Evolutionary conservation across 2,113 vertebrate species (phyloP), one percentile per base, ranked within the genome.

Genomic region (Clarias magur): DNA sequence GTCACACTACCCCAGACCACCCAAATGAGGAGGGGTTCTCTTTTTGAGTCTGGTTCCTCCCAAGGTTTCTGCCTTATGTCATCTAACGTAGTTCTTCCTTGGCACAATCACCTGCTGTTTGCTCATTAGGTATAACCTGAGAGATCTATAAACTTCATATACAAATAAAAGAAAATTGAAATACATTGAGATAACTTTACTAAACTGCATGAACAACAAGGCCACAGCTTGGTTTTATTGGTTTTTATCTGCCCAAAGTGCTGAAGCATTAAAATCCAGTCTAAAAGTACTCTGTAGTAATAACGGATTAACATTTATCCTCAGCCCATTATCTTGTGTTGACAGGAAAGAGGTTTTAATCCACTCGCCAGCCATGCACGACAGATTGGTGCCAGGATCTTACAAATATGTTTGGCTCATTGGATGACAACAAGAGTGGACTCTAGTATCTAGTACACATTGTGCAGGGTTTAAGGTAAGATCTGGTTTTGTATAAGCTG

Each of bases 291-390:
- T 80, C 27, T 12, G 73, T 75, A 88, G 86, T 92, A 88, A 90
- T 86, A 87, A 27, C 48, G 72, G 88, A 91, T 91, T 91, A 91
- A 75, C 63, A 48, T 88, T 78, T 82, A 84, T 89, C 85, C 83
- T 87, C 34, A 84, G 65, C 76, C 76, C 48, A 84, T 89, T 89
- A 85, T 83, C 27, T 68, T 56, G 12, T 38, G 68, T 76, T 68
- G 82, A 68, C 59, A 89, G 68, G 53, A 27, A 75, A 38, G 63
- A 62, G 34, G 42, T 42, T 73, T 63, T 87, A 87, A 83, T n/a
- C 56, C 34, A 63, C 54, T 82, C 2, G 15, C n/a, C 56, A 59
- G 75, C 25, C 78, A 82, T 80, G 42, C 63, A 80, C 60, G 27
- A 79, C 42, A 87, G 48, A 80, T 12, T 23, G 13, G 63, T 80